Evolutionary conservation across 2,113 vertebrate species (phyloP), one percentile per base, ranked within the genome.

Genomic region (Corydoras maculifer): DNA sequence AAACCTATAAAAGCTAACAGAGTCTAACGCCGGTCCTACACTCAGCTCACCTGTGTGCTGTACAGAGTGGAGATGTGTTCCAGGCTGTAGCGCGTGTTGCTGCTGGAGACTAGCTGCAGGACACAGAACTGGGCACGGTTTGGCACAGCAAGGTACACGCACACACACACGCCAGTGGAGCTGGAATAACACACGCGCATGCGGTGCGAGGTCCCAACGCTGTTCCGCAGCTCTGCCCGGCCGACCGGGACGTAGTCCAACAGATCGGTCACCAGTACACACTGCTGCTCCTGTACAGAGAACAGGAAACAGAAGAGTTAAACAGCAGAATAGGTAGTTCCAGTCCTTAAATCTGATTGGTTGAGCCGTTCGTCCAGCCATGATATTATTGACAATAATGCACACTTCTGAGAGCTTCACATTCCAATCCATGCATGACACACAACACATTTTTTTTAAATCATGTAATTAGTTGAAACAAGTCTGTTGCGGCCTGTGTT

Each of bases 31-130:
- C 18, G 18, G 18, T 25, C 18, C 18, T 25, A 25, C 18, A 25
- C 18, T 2, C 18, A 25, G 8, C 8, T 11, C 14, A 98, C 96
- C 94, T 97, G 93, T 0, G 93, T 92, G 51, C 86, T 90, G 83
- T 94, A 97, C 0, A 94, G 82, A 0, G 93, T 93, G 25, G 94
- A 96, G 70, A 98, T 89, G 85, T 94, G 94, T 66, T 98, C 94
- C 1, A 99, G 84, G 82, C 91, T 94, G 82, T 94, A 99, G 75
- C 91, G 92, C 78, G 86, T 90, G 81, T 87, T 93, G 78, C 95
- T 94, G 0, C 90, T 88, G 80, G 88, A 88, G 31, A 94, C 87
- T 78, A 98, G 85, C 86, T 98, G 95, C 83, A 98, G 90, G 30
- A 97, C 79, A 68, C 90, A 93, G 82, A 99, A 99, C 93, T 99